These are phyloP conservation scores for Bombus haemorrhoidalis DNA, from an alignment of 1,140 invertebrate species.

Conservation along the genomic window DNA sequence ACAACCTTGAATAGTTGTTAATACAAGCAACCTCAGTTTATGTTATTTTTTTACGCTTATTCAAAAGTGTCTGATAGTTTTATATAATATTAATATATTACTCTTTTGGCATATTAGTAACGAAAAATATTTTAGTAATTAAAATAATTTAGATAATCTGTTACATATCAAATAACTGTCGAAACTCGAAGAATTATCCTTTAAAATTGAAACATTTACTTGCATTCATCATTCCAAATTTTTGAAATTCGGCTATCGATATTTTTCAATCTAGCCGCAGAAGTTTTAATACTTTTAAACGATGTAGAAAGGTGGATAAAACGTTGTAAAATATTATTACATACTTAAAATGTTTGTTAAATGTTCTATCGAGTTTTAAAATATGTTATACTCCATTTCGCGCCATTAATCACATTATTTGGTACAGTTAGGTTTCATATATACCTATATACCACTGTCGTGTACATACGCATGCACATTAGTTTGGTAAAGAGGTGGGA, in stretches of 20 bases:
- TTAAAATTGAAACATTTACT: background rate
- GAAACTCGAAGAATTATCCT: background rate
- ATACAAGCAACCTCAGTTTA: background rate
- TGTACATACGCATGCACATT: background rate
- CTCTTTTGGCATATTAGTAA: background rate
- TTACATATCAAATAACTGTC: background rate
- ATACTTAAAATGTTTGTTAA: background rate
- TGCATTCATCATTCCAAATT: background rate
- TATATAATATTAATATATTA: background rate
- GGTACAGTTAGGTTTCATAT: background rate
- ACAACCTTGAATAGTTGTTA: background rate
- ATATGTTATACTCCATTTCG: background rate
- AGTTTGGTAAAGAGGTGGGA: background rate
- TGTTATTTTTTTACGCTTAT: background rate
- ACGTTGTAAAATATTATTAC: background rate
- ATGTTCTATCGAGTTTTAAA: background rate
- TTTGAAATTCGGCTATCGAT: background rate
- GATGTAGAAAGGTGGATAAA: background rate
- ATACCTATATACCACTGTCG: background rate
- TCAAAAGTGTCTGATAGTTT: too few relatives aligned
- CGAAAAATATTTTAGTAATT: background rate
- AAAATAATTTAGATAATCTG: background rate
- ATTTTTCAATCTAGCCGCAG: background rate
- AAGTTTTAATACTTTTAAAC: background rate
- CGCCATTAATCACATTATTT: background rate